These are phyloP conservation scores for Athalia rosae DNA, from an alignment of 2,888 invertebrate genomes.

Conservation along the genomic window DNA sequence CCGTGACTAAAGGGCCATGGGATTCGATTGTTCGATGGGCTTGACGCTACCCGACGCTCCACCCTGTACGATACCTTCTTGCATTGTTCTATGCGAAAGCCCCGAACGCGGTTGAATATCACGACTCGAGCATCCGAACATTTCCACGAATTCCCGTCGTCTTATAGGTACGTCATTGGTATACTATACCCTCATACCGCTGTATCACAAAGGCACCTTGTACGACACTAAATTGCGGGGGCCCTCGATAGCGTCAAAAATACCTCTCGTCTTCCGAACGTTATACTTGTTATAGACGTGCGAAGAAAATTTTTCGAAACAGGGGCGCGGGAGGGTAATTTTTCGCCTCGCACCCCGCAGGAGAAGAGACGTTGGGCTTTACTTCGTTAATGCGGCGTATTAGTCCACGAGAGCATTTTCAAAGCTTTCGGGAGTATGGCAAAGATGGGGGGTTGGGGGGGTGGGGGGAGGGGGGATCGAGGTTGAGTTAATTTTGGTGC, in stretches of 20 bases:
- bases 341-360: too few relatives aligned
- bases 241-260: too few relatives aligned
- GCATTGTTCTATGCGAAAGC: slow-evolving; percentile 38
- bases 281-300: too few relatives aligned
- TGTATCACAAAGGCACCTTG: too few relatives aligned
- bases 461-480: too few relatives aligned
- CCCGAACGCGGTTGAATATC: too few relatives aligned
- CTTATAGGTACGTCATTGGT: background rate
- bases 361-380: background rate
- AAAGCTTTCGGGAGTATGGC: too few relatives aligned
- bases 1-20: slow-evolving; percentile 39
- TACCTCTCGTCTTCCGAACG: too few relatives aligned
- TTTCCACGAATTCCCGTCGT: slow-evolving; percentile 19
- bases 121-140: background rate
- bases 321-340: background rate
- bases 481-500: slow-evolving; percentile 54
- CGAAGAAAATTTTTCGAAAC: background rate
- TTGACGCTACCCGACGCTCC: slow-evolving; percentile 49
- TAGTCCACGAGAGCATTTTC: slow-evolving; percentile 18
- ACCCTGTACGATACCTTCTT: slow-evolving; percentile 32
- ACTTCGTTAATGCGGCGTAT: slow-evolving; percentile 25
- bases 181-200: too few relatives aligned
- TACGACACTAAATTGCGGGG: too few relatives aligned
- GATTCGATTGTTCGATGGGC: slow-evolving; percentile 40
- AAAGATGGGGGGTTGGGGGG: background rate